Evolutionary conservation across 2,888 invertebrate species (phyloP).

Genomic region (Mylabris sibirica): DNA sequence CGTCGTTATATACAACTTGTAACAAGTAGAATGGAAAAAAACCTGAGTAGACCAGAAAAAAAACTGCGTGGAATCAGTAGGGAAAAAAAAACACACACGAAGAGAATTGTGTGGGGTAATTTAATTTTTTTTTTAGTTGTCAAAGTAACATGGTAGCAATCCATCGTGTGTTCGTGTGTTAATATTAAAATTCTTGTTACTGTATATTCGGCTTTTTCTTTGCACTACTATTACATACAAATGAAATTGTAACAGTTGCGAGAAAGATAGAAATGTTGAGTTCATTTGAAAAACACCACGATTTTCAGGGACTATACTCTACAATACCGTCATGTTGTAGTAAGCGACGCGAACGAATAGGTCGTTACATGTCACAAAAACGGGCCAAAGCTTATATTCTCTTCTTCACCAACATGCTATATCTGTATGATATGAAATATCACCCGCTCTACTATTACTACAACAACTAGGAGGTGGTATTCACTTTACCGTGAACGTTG

Average conservation of each 20-base stretch:
- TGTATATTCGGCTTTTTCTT: background rate
- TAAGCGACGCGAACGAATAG: conserved; percentile 48
- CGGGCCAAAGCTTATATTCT: conserved; percentile 42
- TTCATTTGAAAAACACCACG: conserved; percentile 2
- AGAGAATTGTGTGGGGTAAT: background rate
- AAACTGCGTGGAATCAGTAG: no score
- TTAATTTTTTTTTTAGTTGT: conserved; percentile 6
- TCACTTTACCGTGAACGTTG: conserved; percentile 52
- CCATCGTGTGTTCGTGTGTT: background rate
- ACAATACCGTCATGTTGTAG: conserved; percentile 36
- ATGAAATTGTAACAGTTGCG: conserved; percentile 3
- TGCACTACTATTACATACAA: background rate
- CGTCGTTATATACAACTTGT: conserved; percentile 15
- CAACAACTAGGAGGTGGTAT: conserved; percentile 50
- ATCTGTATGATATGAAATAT: conserved; percentile 49
- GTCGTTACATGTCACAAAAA: conserved; percentile 50
- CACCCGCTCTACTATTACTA: conserved; percentile 36
- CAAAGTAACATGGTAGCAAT: conserved; percentile 5
- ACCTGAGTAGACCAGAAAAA: background rate
- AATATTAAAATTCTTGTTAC: conserved; percentile 11
- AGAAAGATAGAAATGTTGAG: conserved; percentile 4
- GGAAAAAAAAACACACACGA: background rate
- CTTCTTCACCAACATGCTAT: conserved; percentile 49
- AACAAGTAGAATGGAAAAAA: conserved; percentile 32
- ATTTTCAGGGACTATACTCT: no score